Evolutionary conservation across 2,888 invertebrate species (phyloP), one percentile per base, ranked within the genome.

Genomic region (Lamellibrachia satsuma): DNA sequence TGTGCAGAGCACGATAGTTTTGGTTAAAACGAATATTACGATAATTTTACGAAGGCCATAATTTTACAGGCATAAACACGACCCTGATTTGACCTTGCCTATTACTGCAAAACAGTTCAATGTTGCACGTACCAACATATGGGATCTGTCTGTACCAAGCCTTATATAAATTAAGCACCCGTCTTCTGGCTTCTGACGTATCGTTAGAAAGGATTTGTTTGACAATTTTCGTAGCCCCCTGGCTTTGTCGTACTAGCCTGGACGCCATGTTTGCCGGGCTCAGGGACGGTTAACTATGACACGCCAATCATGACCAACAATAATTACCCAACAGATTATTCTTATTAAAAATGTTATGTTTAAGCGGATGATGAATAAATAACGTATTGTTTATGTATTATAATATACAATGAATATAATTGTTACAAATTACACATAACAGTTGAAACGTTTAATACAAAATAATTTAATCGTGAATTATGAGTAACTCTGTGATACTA

Each of bases 101-200:
- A 75, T 22, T 22, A 75, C 75, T 75, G 75, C 75, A 75, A 75
- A 75, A 75, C 75, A 75, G 22, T 22, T 22, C 15, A 75, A 75
- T 75, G 22, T 39, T 22, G 11, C 51, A 97, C 97, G 97, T 97
- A 98, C 99, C 97, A 95, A 99, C 97, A 96, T 98, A 98, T 8
- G 99, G 99, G 93, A 99, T 97, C 97, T 99, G 98, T 94, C 99
- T 98, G 97, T 98, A 98, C 99, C 99, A 99, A 93, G 98, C 98
- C 97, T 98, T 98, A 97, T 99, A 99, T 93, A 99, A 97, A 96
- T 97, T 98, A 9, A 99, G 96, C 1, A 98, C 99, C 96, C 99
- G 97, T 95, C 97, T 97, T 95, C 97, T 97, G 1, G 99, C 98
- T 96, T 99, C 99, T 4, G 97, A 97, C 91, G 97, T 97, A 96